Evolutionary conservation across 2,797 vertebrate species (phyloP).

Genomic region (Rhinatrema bivittatum): DNA sequence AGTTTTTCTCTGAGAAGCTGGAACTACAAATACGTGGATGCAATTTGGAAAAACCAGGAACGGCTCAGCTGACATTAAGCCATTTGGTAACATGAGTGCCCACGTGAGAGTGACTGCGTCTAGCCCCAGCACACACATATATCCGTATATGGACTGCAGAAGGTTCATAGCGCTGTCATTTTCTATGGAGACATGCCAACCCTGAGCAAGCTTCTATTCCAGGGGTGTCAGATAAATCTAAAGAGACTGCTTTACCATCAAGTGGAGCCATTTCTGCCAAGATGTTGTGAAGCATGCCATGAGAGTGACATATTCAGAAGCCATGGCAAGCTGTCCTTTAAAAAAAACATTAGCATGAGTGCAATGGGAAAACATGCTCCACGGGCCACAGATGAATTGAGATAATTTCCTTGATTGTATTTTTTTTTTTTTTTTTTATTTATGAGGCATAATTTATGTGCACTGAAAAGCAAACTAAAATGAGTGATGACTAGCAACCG

Average conservation of each 20-base stretch:
- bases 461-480: constrained; percentile 73
- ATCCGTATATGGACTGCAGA: not conserved
- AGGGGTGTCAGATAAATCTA: no score
- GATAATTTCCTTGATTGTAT: constrained; percentile 95
- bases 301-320: constrained; percentile 22
- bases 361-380: constrained; percentile 65
- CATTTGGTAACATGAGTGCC: no score
- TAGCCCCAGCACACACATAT: no score
- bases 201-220: no score
- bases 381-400: constrained; percentile 81
- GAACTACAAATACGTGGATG: no score
- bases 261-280: constrained; percentile 29
- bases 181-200: no score
- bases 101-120: no score
- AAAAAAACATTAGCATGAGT: constrained; percentile 71
- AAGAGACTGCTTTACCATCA: not conserved
- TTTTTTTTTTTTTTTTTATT: no score
- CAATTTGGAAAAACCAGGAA: no score
- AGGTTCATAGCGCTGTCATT: not conserved
- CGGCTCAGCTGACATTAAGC: no score
- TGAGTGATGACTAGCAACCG: constrained; percentile 81
- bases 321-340: constrained; percentile 70
- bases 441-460: constrained; percentile 98
- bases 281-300: constrained; percentile 29
- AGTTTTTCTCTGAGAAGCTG: no score